Evolutionary conservation across 2,888 invertebrate genomes (phyloP), one percentile per base, ranked within the genome.

Genomic region (Papilio gigon): DNA sequence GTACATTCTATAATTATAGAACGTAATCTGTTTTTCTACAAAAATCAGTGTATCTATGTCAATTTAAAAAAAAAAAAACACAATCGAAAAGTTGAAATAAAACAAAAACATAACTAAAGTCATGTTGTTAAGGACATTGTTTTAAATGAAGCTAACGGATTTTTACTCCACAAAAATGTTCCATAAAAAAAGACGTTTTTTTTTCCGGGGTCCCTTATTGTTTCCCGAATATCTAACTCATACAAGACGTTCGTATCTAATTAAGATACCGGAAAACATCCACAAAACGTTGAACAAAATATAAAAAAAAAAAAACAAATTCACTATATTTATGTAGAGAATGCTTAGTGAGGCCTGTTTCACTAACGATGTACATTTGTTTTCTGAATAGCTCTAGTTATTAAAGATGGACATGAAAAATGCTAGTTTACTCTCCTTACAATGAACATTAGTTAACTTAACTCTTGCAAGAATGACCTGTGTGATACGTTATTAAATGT

Each of bases 211-310:
- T 44, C 11, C 44, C 22, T 44, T 44, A 22, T 4, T 44, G 22
- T 44, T 44, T 11, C 22, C 22, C 22, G 20, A 22, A 42, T 12
- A 42, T 42, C 42, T 22, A 11, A 44, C 44, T 44, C 22, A 3
- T 22, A 44, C 44, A 44, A n/a, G 30, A n/a, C 27, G 30, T 30
- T 14, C 17, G n/a, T n/a, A 53, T 53, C 30, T 30, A 56, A 56
- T 56, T 30, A 50, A 44, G 60, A 40, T 37, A 25, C 37, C 4
- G 25, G 62, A 33, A 27, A 62, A 60, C 35, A 60, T 25, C 37
- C 73, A 69, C 61, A 70, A 72, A 75, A 74, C 73, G n/a, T 40
- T 40, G 14, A 35, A 14, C 25, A 60, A 12, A 60, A 30, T 5
- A 30, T 17, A 53, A n/a, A 27, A 53, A 25, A 37, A 40, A 63